Percentiles rank a stretch among this genome's conserved stretches.
Evolutionary conservation across 92 coral and sea anemone genomes (phyloP).

Genomic region (Desmophyllum pertusum): DNA sequence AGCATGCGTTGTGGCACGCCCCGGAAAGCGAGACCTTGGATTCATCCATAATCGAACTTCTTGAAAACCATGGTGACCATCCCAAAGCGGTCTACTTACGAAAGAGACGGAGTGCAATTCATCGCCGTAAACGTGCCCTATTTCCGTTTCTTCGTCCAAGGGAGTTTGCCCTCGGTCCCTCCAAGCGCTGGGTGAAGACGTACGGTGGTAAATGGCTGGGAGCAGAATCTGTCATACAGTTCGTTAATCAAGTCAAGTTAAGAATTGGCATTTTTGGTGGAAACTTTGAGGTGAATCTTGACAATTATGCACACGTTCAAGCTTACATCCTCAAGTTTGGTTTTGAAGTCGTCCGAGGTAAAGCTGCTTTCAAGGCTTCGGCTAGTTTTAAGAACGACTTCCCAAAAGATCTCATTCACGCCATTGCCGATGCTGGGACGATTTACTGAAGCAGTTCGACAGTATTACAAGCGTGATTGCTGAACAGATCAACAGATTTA

Average conservation of each 20-base stretch:
- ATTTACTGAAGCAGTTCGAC: conserved; percentile 69
- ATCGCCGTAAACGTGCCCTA: conserved; percentile 89
- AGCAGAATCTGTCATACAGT: conserved; percentile 80
- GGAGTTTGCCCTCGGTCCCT: conserved; percentile 85
- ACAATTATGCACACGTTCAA: conserved; percentile 76
- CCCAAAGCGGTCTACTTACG: conserved; percentile 73
- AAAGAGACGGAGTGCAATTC: conserved; percentile 69
- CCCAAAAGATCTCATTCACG: conserved; percentile 92
- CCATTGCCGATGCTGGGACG: conserved; percentile 87
- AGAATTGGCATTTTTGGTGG: conserved; percentile 96
- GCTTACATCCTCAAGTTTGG: conserved; percentile 81
- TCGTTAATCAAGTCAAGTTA: conserved; percentile 82
- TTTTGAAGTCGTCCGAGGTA: conserved; percentile 83
- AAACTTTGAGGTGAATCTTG: conserved; percentile 82
- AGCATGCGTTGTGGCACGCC: conserved; percentile 88
- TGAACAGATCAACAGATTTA: conserved; percentile 71
- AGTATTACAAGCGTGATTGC: conserved; percentile 78
- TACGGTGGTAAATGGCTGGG: conserved; percentile 90
- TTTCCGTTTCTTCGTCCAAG: conserved; percentile 89
- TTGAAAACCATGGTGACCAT: conserved; percentile 91
- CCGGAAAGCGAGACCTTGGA: conserved; percentile 81
- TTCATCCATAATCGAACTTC: conserved; percentile 75
- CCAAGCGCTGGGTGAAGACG: conserved; percentile 77
- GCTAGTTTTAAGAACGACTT: conserved; percentile 96
- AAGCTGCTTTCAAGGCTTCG: conserved; percentile 92